These are phyloP conservation scores for Pocillopora damicornis DNA, from an alignment of 64 coral and sea anemone species.

Conservation along the genomic window DNA sequence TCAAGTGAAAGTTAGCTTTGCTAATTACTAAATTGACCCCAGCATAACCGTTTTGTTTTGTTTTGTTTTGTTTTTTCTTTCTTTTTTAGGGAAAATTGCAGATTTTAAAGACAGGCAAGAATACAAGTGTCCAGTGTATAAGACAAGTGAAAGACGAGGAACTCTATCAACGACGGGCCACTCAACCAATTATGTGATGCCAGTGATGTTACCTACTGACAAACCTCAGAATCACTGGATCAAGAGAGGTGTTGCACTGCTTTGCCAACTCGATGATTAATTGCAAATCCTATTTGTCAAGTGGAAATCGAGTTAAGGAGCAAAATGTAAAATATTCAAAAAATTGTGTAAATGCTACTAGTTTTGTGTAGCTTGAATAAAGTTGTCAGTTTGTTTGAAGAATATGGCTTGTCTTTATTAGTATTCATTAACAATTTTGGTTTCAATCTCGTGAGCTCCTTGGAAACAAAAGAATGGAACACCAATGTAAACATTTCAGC, in stretches of 20 bases:
- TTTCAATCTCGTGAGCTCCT: background rate
- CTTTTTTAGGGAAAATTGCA: slow-evolving; percentile 70
- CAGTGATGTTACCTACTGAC: slow-evolving; percentile 81
- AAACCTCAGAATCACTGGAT: slow-evolving; percentile 98
- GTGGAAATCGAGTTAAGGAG: background rate
- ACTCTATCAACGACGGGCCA: slow-evolving; percentile 96
- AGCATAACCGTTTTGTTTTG: too few species aligned
- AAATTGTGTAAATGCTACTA: background rate
- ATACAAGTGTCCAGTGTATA: slow-evolving; percentile 94
- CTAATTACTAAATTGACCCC: background rate
- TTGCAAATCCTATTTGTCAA: background rate
- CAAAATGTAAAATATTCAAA: background rate
- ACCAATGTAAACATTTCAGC: background rate
- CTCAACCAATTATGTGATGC: slow-evolving; percentile 99
- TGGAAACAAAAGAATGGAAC: background rate
- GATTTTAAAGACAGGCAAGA: slow-evolving; percentile 71
- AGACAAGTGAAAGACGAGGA: slow-evolving; percentile 94
- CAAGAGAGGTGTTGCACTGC: slow-evolving; percentile 93
- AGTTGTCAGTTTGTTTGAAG: background rate
- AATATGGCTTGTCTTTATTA: background rate
- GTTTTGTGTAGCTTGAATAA: slow-evolving; percentile 9
- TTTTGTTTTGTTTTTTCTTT: background rate
- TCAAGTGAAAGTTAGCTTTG: too few species aligned
- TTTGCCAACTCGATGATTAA: slow-evolving; percentile 94
- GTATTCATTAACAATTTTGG: too few species aligned